A percentile compares a stretch with the other conserved stretches of the same genome.
phyloP scores from a whole-genome alignment of 2,888 invertebrate species.

The Acrobasis repandana region DNA sequence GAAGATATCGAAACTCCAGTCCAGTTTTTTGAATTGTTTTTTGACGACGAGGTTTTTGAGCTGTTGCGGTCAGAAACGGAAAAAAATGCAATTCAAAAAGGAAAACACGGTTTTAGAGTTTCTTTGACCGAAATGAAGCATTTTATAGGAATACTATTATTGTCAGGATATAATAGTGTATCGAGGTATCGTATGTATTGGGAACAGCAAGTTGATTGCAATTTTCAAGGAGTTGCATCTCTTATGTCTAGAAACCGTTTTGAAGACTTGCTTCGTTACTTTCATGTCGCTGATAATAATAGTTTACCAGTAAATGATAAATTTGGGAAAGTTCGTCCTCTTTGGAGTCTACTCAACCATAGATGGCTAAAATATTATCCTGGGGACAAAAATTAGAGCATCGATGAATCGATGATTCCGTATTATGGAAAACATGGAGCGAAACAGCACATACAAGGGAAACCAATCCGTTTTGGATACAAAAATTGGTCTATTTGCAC shows the following conservation, averaged over 20 bases:
- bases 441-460: conserved; percentile 6
- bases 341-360: not conserved
- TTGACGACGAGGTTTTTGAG: conserved; percentile 22
- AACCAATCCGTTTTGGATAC: not conserved
- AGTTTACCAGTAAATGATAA: conserved; percentile 27
- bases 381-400: conserved; percentile 4
- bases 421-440: conserved; percentile 6
- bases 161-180: conserved; percentile 30
- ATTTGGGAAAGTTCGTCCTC: conserved; percentile 7
- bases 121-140: conserved; percentile 6
- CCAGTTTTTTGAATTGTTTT: conserved; percentile 27
- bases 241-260: conserved; percentile 40
- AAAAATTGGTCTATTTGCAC: conserved; percentile 23
- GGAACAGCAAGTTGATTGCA: conserved; percentile 37
- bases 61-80: conserved; percentile 27
- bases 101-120: conserved; percentile 24
- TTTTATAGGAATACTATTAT: conserved; percentile 25
- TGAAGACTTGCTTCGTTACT: conserved; percentile 15
- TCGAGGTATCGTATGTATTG: conserved; percentile 39
- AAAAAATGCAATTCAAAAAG: conserved; percentile 29
- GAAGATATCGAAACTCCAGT: not conserved
- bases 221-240: conserved; percentile 36
- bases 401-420: conserved; percentile 5
- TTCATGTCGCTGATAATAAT: conserved; percentile 33
- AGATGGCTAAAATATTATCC: conserved; percentile 10